Conservation (phyloP, 1,140 invertebrate genomes). For the Bombyx mori region ASM3026992v2 NC_085124.1:8442501-8443000, state of each 20-base stretch:
- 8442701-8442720: conserved; percentile 52
- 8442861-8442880: conserved; percentile 31
- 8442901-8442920: conserved; percentile 33
- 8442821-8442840: conserved; percentile 45
- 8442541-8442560: too few relatives aligned
- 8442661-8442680: conserved; percentile 11
- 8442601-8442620: background rate
- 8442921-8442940: conserved; percentile 64
- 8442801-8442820: conserved; percentile 13
- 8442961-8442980: conserved; percentile 37
- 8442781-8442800: conserved; percentile 27
- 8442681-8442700: conserved; percentile 29
- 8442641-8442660: too few relatives aligned
- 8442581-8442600: too few relatives aligned
- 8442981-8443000: conserved; percentile 21
- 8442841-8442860: conserved; percentile 34
- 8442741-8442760: conserved; percentile 51
- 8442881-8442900: conserved; percentile 58
- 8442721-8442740: conserved; percentile 38
- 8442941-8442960: conserved; percentile 52
- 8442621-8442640: conserved; percentile 3
- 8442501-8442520: too few relatives aligned
- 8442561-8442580: too few relatives aligned
- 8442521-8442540: too few relatives aligned
- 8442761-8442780: conserved; percentile 56